Percentiles rank a stretch among this genome's conserved stretches.
These are phyloP conservation scores for Drosophila aldrichi DNA, from an alignment of 2,888 invertebrate genomes.

Conservation along the genomic window DNA sequence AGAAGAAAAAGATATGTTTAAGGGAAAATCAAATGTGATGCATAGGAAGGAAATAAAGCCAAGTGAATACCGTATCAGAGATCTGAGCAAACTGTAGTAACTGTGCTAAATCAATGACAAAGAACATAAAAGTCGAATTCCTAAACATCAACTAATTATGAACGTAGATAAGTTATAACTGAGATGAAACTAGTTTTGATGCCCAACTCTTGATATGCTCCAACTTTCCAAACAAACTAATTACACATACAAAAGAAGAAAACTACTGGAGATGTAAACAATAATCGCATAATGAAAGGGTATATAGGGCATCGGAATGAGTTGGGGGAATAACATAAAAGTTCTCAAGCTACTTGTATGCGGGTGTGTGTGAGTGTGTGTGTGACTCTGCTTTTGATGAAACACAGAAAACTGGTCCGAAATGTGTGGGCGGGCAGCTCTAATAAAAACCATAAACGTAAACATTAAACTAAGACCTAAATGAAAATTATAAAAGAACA, in stretches of 20 bases:
- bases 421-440: slow-evolving; percentile 47
- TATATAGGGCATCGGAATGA: not conserved
- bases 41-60: slow-evolving; percentile 32
- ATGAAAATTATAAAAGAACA: slow-evolving; percentile 37
- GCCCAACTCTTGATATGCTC: slow-evolving; percentile 12
- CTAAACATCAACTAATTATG: slow-evolving; percentile 19
- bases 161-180: slow-evolving; percentile 11
- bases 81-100: slow-evolving; percentile 14
- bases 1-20: slow-evolving; percentile 13
- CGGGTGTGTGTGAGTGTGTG: slow-evolving; percentile 29
- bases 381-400: slow-evolving; percentile 26
- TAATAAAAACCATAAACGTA: slow-evolving; percentile 59
- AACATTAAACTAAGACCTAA: slow-evolving; percentile 60
- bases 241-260: slow-evolving; percentile 24
- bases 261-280: slow-evolving; percentile 36
- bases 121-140: slow-evolving; percentile 9
- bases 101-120: slow-evolving; percentile 28
- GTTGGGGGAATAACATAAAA: slow-evolving; percentile 13
- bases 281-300: slow-evolving; percentile 24
- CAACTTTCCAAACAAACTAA: slow-evolving; percentile 27
- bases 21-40: slow-evolving; percentile 41
- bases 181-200: slow-evolving; percentile 23
- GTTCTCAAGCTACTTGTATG: slow-evolving; percentile 48
- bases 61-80: slow-evolving; percentile 15
- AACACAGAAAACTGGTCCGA: slow-evolving; percentile 25